A percentile compares a stretch with the other conserved stretches of the same genome.
These are phyloP conservation scores for Agrochola circellaris DNA, from an alignment of 2,888 invertebrate genomes.

Conservation along the genomic window DNA sequence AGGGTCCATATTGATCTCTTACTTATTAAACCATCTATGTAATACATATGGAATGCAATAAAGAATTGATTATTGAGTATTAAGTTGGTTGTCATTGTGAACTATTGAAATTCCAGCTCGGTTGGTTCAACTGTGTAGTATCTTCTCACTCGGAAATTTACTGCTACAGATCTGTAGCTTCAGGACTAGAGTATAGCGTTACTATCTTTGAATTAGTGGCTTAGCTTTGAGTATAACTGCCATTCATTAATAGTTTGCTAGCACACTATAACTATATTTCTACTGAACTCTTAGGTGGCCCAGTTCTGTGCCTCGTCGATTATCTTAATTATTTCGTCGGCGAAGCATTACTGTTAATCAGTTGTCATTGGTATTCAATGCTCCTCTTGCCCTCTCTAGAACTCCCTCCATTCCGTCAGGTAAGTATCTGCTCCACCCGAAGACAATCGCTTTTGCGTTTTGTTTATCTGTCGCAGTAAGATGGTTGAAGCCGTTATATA, in stretches of 20 bases:
- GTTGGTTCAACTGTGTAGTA: background rate
- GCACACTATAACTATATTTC: background rate
- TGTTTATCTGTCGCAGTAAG: too few relatives aligned
- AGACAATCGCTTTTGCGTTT: background rate
- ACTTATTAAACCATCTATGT: too few relatives aligned
- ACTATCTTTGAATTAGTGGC: background rate
- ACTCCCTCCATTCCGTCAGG: too few relatives aligned
- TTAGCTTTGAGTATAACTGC: background rate
- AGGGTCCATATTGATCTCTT: too few relatives aligned
- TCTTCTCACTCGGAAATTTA: background rate
- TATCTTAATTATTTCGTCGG: background rate
- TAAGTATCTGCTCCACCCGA: too few relatives aligned
- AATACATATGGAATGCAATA: too few relatives aligned
- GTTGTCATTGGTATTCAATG: background rate
- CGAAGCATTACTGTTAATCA: background rate
- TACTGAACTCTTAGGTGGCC: background rate
- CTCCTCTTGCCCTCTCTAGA: background rate
- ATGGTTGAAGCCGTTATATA: too few relatives aligned
- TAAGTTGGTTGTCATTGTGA: too few relatives aligned
- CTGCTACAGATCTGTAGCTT: background rate
- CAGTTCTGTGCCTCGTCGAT: background rate
- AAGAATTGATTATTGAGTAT: too few relatives aligned
- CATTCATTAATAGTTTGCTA: background rate
- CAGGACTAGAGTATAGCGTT: background rate
- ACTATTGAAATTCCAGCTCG: background rate